Conservation (phyloP, 2,113 vertebrate genomes). For the Anser brachyrhynchus region DNA sequence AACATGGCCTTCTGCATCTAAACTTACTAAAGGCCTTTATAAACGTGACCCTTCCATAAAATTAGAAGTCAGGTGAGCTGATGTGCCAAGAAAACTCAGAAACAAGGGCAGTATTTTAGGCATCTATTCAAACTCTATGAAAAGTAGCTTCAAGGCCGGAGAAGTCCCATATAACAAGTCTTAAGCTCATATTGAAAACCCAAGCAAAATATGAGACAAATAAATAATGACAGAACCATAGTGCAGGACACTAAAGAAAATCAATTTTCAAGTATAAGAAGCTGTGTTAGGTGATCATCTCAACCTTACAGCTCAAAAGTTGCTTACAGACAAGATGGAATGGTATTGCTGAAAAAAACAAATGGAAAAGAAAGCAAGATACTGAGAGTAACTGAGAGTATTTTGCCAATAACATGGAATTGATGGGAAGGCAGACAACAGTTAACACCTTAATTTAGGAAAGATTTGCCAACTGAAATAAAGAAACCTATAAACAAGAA, state of each 20-base stretch:
- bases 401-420: neutral
- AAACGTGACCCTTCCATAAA: neutral
- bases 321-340: neutral
- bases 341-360: accelerated
- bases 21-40: neutral
- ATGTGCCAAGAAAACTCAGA: neutral
- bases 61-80: neutral
- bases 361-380: neutral
- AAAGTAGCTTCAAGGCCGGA: neutral
- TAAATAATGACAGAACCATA: neutral
- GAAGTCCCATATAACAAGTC: neutral
- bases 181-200: accelerated
- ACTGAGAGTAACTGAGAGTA: neutral
- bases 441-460: neutral
- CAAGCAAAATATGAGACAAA: neutral
- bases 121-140: neutral
- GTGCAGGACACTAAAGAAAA: neutral
- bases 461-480: neutral
- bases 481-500: neutral
- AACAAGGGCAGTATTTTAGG: neutral
- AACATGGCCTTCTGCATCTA: neutral
- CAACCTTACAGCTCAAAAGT: neutral
- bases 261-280: neutral
- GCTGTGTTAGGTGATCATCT: neutral
- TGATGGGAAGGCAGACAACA: neutral